Base-by-base conservation (phyloP, 2,888 invertebrate species). In the Euzetes globulus region DNA sequence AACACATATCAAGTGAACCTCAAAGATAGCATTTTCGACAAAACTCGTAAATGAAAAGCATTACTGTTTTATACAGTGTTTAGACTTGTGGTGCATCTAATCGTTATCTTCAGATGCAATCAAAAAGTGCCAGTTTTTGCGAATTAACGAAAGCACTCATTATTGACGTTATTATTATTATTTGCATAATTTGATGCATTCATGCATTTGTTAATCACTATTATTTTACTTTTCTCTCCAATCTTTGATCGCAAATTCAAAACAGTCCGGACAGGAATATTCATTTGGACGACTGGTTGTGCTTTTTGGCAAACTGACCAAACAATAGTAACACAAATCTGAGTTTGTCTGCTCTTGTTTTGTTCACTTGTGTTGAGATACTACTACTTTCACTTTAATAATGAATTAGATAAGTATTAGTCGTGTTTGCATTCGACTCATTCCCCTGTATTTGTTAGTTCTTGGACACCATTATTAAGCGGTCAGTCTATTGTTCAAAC, bases 11-110 rank as follows among this genome's bases (percentile, higher is more conserved):
- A 37, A 68, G 22, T 45, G 68, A 41, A 41, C 68, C 37, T 41
- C 68, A 68, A 68, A 41, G 37, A 68, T 68, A 68, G 68, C 41
- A 68, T 45, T 60, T n/a, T 29, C 17, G 60, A 60, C 60, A 60
- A 60, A 60, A 29, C 29, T 60, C 13, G 3, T n/a, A n/a, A 50
- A 29, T 27, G 9, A 60, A 27, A 55, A 60, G 33, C 60, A 60
- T 29, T 55, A 19, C 58, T 58, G 13, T 58, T 50, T 15, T n/a
- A 50, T 50, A n/a, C 50, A 50, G 50, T 41, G 41, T n/a, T 50
- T 19, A 55, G 22, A 25, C 22, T 55, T 55, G 55, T 55, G 55
- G n/a, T 55, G 55, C 22, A 25, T 55, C 25, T 55, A 55, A 55
- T 55, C 19, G 22, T 55, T 13, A 55, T 55, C 55, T 55, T 55